Evolutionary conservation across 2,113 vertebrate genomes (phyloP).

Genomic region (Varanus salvator): DNA sequence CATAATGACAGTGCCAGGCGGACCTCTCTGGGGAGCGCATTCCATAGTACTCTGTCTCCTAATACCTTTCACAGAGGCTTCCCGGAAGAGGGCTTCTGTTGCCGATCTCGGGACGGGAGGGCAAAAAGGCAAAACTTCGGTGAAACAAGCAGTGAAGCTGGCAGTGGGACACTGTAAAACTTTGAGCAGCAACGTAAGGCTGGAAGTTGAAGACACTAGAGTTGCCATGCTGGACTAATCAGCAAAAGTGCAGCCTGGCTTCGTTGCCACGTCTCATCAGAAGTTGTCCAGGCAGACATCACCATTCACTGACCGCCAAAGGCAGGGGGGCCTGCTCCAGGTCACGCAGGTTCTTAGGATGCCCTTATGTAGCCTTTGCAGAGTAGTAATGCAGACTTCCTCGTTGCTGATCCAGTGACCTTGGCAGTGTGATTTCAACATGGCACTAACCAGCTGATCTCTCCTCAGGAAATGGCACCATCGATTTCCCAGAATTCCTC

Average conservation of each 20-base stretch:
- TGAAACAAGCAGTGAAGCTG: background rate
- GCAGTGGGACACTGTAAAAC: background rate
- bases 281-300: no score
- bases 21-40: no score
- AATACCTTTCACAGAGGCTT: no score
- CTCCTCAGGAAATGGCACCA: conserved; percentile 87
- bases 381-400: no score
- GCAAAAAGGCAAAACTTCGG: no score
- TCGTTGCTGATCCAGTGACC: background rate
- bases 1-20: no score
- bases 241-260: background rate
- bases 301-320: no score
- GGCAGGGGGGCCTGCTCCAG: background rate
- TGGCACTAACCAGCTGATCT: background rate
- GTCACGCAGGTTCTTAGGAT: background rate
- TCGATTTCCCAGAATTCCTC: conserved; percentile 92
- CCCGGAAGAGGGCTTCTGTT: no score
- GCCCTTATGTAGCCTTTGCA: background rate
- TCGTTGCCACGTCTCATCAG: background rate
- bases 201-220: background rate
- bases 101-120: no score
- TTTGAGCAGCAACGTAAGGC: background rate
- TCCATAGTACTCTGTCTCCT: no score
- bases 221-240: background rate
- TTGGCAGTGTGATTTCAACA: background rate